These are phyloP conservation scores for Hylaea fasciaria DNA, from an alignment of 2,888 invertebrate species.

Conservation along the genomic window DNA sequence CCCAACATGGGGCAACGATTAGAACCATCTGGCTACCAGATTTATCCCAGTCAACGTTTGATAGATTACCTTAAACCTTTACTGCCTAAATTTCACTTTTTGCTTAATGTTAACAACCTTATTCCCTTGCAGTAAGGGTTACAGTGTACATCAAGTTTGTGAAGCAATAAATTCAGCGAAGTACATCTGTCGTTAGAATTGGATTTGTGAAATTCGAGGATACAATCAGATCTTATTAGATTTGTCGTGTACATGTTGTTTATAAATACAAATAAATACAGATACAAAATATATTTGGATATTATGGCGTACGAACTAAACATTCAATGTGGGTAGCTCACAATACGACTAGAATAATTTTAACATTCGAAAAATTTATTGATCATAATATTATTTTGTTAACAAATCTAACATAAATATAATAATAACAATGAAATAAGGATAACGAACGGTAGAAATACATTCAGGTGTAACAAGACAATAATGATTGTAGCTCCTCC, in stretches of 20 bases:
- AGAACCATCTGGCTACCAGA: slow-evolving; percentile 52
- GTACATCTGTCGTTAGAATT: slow-evolving; percentile 33
- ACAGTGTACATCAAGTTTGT: slow-evolving; percentile 22
- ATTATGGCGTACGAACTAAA: too few relatives aligned
- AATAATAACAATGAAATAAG: background rate
- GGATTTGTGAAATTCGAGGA: slow-evolving; percentile 39
- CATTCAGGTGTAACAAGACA: too few relatives aligned
- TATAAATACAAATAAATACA: slow-evolving; percentile 26
- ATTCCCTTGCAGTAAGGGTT: slow-evolving; percentile 30
- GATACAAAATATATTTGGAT: too few relatives aligned
- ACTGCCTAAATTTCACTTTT: slow-evolving; percentile 16
- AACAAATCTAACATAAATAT: background rate
- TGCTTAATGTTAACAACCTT: slow-evolving; percentile 30
- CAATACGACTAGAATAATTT: background rate
- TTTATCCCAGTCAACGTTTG: slow-evolving; percentile 56
- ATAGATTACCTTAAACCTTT: slow-evolving; percentile 49
- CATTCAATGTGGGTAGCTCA: background rate
- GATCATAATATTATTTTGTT: background rate
- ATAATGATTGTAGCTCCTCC: too few relatives aligned
- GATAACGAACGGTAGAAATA: background rate
- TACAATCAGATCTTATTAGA: slow-evolving; percentile 39
- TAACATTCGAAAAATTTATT: background rate
- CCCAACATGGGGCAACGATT: slow-evolving; percentile 52
- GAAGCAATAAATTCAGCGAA: slow-evolving; percentile 32
- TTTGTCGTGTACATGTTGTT: slow-evolving; percentile 32